Evolutionary conservation across 2,113 vertebrate species (phyloP).

Genomic region (Amazona vittata): DNA sequence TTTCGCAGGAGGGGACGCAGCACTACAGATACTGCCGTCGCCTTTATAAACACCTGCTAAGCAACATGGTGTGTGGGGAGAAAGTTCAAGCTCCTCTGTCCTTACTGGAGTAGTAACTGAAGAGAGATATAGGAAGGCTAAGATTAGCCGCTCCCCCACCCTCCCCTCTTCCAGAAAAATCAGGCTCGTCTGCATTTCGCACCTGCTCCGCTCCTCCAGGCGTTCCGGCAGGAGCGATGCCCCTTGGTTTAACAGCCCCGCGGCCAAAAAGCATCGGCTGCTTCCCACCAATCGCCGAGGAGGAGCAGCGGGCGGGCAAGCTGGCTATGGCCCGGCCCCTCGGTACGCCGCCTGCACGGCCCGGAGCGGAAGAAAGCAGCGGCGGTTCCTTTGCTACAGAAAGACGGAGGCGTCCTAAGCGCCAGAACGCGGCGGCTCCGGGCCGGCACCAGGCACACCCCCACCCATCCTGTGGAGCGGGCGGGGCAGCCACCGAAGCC

Average conservation of each 20-base stretch:
- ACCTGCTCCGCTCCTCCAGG: neutral
- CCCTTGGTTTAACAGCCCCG: rapidly evolving
- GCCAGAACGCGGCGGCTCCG: too few species aligned
- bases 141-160: neutral
- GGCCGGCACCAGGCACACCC: neutral
- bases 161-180: neutral
- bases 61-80: rapidly evolving
- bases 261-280: rapidly evolving
- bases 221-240: neutral
- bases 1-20: neutral
- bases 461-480: neutral
- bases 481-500: too few species aligned
- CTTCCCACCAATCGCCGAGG: neutral
- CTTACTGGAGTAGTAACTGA: rapidly evolving
- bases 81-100: neutral
- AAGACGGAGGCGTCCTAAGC: rapidly evolving
- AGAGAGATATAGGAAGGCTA: rapidly evolving
- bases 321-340: too few species aligned
- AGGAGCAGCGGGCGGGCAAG: neutral
- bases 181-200: neutral
- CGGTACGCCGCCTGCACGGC: neutral
- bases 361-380: neutral
- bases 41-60: too few species aligned
- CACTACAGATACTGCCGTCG: rapidly evolving
- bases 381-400: too few species aligned